phyloP scores from a whole-genome alignment of 2,113 vertebrate genomes.

The Austrofundulus limnaeus region DNA sequence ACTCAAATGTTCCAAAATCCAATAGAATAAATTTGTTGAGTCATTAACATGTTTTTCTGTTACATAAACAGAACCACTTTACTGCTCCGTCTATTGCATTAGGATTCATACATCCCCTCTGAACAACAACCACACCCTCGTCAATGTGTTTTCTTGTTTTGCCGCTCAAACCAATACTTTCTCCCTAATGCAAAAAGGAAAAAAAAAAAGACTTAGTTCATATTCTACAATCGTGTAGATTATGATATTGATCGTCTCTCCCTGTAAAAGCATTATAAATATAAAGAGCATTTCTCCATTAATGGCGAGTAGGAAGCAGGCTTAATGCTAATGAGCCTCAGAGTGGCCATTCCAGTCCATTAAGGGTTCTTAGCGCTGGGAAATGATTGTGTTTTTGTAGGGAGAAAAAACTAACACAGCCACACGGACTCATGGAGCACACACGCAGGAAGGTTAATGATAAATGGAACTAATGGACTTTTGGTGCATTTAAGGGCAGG shows the following conservation, averaged over 20 bases:
- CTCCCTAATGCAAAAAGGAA: constrained; percentile 61
- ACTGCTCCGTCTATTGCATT: constrained; percentile 35
- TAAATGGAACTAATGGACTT: constrained; percentile 76
- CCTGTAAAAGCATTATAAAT: constrained; percentile 81
- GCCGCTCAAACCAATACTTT: constrained; percentile 73
- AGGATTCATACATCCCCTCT: constrained; percentile 34
- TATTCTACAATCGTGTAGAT: constrained; percentile 77
- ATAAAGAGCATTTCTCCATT: constrained; percentile 78
- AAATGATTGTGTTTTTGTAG: constrained; percentile 76
- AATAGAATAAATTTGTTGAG: constrained; percentile 28
- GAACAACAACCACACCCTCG: constrained; percentile 47
- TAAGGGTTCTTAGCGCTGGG: constrained; percentile 79
- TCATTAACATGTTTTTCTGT: constrained; percentile 32
- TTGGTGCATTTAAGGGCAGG: constrained; percentile 62
- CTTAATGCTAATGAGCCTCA: constrained; percentile 81
- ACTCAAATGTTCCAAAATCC: constrained; percentile 23
- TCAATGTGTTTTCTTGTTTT: constrained; percentile 67
- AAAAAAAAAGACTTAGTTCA: constrained; percentile 71
- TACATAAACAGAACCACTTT: constrained; percentile 29
- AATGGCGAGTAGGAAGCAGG: constrained; percentile 74
- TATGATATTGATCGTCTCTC: constrained; percentile 74
- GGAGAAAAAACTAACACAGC: constrained; percentile 74
- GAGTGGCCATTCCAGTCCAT: constrained; percentile 81
- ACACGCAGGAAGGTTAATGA: constrained; percentile 75
- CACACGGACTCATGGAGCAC: constrained; percentile 64